These are phyloP conservation scores for Nomada fucata DNA, from an alignment of 2,888 invertebrate species.

Conservation along the genomic window DNA sequence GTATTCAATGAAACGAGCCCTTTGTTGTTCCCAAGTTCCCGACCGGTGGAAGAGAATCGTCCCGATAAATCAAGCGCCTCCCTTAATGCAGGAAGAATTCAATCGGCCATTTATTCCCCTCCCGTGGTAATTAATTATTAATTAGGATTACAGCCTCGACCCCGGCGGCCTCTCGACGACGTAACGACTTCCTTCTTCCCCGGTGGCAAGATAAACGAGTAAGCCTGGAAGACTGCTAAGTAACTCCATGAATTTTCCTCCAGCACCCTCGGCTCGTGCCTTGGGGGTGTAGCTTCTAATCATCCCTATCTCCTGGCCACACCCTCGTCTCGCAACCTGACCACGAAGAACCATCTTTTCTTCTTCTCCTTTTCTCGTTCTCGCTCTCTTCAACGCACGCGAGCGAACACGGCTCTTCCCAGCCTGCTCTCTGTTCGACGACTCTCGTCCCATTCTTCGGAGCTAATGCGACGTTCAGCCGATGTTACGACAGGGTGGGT, in stretches of 20 bases:
- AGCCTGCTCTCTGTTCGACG: conserved; percentile 12
- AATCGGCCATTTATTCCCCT: conserved; percentile 71
- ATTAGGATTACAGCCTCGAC: conserved; percentile 72
- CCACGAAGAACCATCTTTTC: conserved; percentile 42
- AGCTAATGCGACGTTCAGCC: conserved; percentile 65
- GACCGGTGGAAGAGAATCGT: conserved; percentile 50
- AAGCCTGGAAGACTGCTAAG: conserved; percentile 75
- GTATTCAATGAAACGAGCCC: conserved; percentile 31
- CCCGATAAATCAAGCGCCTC: conserved; percentile 63
- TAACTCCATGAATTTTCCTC: conserved; percentile 82
- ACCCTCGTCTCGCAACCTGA: conserved; percentile 70
- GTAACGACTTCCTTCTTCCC: conserved; percentile 78
- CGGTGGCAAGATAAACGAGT: conserved; percentile 77
- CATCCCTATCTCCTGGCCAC: conserved; percentile 80
- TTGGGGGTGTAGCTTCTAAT: conserved; percentile 79
- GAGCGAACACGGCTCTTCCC: conserved; percentile 23
- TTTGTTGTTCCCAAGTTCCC: conserved; percentile 29
- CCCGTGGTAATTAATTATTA: conserved; percentile 73
- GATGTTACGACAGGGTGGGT: conserved; percentile 59
- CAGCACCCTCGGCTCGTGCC: conserved; percentile 61
- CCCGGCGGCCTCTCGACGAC: conserved; percentile 70
- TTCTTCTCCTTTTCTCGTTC: conserved; percentile 1
- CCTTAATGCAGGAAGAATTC: conserved; percentile 70
- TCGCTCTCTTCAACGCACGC: background rate
- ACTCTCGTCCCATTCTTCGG: conserved; percentile 24